A percentile compares a stretch with the other conserved stretches of the same genome.
phyloP scores from a whole-genome alignment of 35 echinoderm and acorn worm species.

The Apostichopus parvimensis region DNA sequence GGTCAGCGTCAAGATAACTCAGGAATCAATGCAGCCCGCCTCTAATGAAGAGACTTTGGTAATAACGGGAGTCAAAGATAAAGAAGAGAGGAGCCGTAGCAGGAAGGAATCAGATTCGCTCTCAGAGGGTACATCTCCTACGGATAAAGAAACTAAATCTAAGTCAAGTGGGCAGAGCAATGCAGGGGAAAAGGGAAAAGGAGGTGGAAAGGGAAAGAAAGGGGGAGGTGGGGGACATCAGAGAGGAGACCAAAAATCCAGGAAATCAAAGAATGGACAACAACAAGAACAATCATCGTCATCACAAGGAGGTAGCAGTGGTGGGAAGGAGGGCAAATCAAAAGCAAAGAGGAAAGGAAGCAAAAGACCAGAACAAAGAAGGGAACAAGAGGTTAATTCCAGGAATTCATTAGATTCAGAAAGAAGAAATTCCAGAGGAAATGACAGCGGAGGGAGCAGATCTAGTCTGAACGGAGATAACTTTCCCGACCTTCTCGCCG shows the following conservation, averaged over 20 bases:
- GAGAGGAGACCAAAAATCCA: constrained; percentile 45
- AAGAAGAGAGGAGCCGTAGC: background rate
- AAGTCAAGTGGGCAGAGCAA: constrained; percentile 23
- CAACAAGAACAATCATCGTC: background rate
- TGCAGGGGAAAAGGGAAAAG: constrained; percentile 10
- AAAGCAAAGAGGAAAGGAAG: constrained; percentile 34
- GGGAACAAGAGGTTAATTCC: constrained; percentile 45
- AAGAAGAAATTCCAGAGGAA: background rate
- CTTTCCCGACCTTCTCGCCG: constrained; percentile 74
- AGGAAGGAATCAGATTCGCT: background rate
- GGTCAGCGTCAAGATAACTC: background rate
- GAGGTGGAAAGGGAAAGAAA: constrained; percentile 30
- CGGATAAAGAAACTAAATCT: constrained; percentile 16
- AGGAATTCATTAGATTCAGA: constrained; percentile 49
- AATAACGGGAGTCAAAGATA: background rate
- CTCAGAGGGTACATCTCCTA: constrained; percentile 29
- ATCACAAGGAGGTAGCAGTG: background rate
- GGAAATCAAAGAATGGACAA: constrained; percentile 47
- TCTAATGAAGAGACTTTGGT: no score
- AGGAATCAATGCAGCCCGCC: no score
- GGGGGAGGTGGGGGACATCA: background rate
- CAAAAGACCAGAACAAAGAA: constrained; percentile 35
- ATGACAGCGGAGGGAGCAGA: constrained; percentile 43
- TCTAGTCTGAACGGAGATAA: constrained; percentile 63
- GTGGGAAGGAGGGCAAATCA: constrained; percentile 27